Base-by-base conservation (phyloP, 2,888 invertebrate species). In the Alsophila aescularia region DNA sequence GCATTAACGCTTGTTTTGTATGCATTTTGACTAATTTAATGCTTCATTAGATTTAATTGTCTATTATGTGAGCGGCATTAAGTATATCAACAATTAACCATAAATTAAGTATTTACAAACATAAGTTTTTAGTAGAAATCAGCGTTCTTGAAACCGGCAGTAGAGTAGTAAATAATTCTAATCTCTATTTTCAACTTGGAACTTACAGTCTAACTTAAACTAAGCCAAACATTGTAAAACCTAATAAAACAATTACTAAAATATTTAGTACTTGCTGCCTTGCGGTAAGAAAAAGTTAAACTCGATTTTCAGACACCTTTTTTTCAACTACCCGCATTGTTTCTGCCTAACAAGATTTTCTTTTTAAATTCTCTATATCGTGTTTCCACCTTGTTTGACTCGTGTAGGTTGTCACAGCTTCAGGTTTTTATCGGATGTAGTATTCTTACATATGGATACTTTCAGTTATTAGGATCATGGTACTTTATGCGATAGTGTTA, bases 251-350 rank as follows among this genome's bases (percentile, higher is more conserved):
- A 10, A 29, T 29, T 6, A 24, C 24, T 24, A 24, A 24, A 24
- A 29, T 8, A 13, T 32, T n/a, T 3, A 12, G 6, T 21, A 12
- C 15, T 29, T 24, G 43, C 9, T 35, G 9, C 18, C 18, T 36
- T 41, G 53, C 35, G 40, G 44, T 24, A 31, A 27, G 44, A 43
- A 47, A 39, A 48, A 37, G 43, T 39, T 24, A 15, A 40, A 18
- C 44, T 18, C 43, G 24, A 43, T 43, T 54, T 44, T 41, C 40
- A 41, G 29, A 55, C 49, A 55, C 49, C 32, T 44, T 55, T 53
- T 48, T 55, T 55, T 55, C 41, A 55, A 40, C 50, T 50, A 45
- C 50, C 55, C 49, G 35, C 55, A 55, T 55, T 55, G 55, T 55
- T 50, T 39, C 44, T 40, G 31, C 40, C 44, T 55, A 55, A 44